Conservation (phyloP, 1,140 invertebrate species). For the Homarus americanus region DNA sequence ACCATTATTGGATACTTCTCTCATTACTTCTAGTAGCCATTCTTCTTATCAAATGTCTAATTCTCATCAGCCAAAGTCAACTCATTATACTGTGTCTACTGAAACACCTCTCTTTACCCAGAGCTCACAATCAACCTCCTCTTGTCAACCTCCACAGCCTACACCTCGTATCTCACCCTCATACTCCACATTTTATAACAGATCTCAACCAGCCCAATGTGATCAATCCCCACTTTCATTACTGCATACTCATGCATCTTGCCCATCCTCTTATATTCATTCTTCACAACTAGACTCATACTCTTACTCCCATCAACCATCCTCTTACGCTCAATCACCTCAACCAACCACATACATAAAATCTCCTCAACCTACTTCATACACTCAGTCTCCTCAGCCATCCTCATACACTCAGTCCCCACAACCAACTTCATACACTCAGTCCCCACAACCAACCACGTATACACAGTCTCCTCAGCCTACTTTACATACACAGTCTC, state of each 20-base stretch:
- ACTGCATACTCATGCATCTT: background rate
- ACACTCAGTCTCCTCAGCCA: background rate
- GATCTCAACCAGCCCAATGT: constrained; percentile 9
- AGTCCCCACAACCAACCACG: background rate
- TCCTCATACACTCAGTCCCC: background rate
- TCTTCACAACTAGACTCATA: background rate
- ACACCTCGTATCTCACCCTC: background rate
- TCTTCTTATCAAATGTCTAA: constrained; percentile 10
- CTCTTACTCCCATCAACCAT: background rate
- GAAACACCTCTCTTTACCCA: background rate
- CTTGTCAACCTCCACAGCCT: background rate
- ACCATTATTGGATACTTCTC: background rate
- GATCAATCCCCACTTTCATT: background rate
- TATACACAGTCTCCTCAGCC: constrained; percentile 2
- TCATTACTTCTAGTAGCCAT: background rate
- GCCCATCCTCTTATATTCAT: background rate
- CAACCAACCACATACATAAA: background rate
- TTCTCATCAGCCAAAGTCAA: background rate
- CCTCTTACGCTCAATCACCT: background rate
- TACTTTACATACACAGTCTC: background rate
- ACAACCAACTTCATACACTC: background rate
- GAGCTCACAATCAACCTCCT: background rate
- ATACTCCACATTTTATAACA: constrained; percentile 5
- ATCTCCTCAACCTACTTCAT: background rate
- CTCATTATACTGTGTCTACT: background rate